These are phyloP conservation scores for Maconellicoccus hirsutus DNA, from an alignment of 1,140 invertebrate genomes.

Conservation along the genomic window DNA sequence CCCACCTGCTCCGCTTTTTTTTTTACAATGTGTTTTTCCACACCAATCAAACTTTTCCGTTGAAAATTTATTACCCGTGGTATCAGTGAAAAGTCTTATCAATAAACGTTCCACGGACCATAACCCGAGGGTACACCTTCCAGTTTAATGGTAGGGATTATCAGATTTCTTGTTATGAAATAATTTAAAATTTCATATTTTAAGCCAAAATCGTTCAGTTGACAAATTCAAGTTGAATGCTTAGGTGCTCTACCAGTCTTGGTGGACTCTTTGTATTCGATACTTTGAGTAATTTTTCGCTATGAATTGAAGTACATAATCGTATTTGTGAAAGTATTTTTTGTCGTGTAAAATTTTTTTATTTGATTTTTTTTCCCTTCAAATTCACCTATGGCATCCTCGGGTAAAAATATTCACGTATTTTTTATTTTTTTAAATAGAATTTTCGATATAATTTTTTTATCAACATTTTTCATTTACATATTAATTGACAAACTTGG, in stretches of 20 bases:
- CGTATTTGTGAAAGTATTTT: neutral
- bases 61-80: constrained; percentile 8
- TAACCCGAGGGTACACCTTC: constrained; percentile 7
- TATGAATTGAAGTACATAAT: neutral
- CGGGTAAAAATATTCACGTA: neutral
- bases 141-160: neutral
- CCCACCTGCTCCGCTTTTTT: neutral
- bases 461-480: no score
- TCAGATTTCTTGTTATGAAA: neutral
- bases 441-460: neutral
- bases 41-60: no score
- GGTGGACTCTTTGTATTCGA: neutral
- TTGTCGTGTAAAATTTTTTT: neutral
- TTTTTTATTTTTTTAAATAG: neutral
- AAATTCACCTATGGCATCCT: neutral
- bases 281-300: neutral
- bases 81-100: neutral
- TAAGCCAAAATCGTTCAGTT: neutral
- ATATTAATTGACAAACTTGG: no score
- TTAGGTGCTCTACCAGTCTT: neutral
- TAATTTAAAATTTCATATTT: neutral
- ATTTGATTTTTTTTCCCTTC: neutral
- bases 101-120: constrained; percentile 3
- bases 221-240: neutral
- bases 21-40: no score